Percentiles rank a stretch among this genome's conserved stretches.
These are phyloP conservation scores for Etheostoma spectabile DNA, from an alignment of 2,113 vertebrate genomes.

Conservation along the genomic window DNA sequence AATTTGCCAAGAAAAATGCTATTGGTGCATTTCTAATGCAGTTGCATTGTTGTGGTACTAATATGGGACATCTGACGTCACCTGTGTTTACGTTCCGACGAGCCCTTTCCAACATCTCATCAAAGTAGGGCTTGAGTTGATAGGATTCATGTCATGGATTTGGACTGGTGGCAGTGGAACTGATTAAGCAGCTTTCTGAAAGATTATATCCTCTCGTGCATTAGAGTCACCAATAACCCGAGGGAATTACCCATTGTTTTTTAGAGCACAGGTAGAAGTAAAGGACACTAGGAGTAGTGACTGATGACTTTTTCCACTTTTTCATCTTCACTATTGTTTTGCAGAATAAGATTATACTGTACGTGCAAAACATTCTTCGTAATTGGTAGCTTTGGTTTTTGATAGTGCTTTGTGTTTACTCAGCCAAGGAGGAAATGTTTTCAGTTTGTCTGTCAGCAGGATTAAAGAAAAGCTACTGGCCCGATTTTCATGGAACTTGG, in stretches of 20 bases:
- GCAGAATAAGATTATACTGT: neutral
- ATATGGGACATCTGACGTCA: neutral
- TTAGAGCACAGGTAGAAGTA: neutral
- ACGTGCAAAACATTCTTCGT: neutral
- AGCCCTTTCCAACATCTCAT: conserved; percentile 65
- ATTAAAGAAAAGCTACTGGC: too few species aligned
- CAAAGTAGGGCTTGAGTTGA: conserved; percentile 71
- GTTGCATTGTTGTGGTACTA: neutral
- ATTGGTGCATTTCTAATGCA: neutral
- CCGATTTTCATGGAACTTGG: too few species aligned
- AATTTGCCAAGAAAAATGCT: too few species aligned
- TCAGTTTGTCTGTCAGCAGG: too few species aligned
- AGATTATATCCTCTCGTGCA: conserved; percentile 54
- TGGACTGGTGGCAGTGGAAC: conserved; percentile 66
- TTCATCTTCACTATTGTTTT: neutral
- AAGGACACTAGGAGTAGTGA: neutral
- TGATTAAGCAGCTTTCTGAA: conserved; percentile 60
- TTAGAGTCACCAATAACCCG: conserved; percentile 10
- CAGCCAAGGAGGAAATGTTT: too few species aligned
- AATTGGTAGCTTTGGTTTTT: neutral
- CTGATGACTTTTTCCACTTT: neutral
- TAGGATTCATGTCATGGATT: conserved; percentile 71
- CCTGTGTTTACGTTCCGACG: conserved; percentile 32
- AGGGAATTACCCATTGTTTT: neutral
- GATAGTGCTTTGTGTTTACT: too few species aligned